Conservation (phyloP, 2,797 vertebrate genomes). For the Glossophaga mutica region DNA sequence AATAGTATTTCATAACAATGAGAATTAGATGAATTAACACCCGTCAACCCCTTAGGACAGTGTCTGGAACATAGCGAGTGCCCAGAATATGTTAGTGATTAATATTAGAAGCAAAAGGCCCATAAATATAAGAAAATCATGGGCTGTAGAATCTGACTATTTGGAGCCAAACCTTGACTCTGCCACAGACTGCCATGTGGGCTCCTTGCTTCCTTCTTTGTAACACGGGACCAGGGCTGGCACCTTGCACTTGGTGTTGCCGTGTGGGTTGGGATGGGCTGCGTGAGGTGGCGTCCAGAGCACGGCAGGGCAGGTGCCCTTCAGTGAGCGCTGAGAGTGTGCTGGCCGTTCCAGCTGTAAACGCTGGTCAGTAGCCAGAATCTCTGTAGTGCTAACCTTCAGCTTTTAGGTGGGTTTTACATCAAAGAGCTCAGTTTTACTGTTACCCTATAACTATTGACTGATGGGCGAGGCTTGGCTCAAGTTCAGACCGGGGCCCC, state of each 20-base stretch:
- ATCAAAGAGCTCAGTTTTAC: background rate
- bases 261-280: background rate
- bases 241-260: background rate
- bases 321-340: rapidly evolving
- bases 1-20: background rate
- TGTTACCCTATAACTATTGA: background rate
- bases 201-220: background rate
- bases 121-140: background rate
- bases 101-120: background rate
- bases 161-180: background rate
- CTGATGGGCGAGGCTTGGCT: background rate
- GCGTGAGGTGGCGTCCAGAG: too few relatives aligned
- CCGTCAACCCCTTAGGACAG: background rate
- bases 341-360: background rate
- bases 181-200: background rate
- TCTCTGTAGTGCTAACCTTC: background rate
- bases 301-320: background rate
- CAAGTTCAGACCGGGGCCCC: background rate
- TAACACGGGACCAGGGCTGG: background rate
- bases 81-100: too few relatives aligned
- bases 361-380: too few relatives aligned
- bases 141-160: background rate
- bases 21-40: background rate
- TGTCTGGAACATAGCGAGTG: background rate
- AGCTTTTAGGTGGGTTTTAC: background rate